Percentiles rank a stretch among this genome's conserved stretches.
phyloP scores from a whole-genome alignment of 2,888 invertebrate genomes.

The Anagyrus pseudococci region DNA sequence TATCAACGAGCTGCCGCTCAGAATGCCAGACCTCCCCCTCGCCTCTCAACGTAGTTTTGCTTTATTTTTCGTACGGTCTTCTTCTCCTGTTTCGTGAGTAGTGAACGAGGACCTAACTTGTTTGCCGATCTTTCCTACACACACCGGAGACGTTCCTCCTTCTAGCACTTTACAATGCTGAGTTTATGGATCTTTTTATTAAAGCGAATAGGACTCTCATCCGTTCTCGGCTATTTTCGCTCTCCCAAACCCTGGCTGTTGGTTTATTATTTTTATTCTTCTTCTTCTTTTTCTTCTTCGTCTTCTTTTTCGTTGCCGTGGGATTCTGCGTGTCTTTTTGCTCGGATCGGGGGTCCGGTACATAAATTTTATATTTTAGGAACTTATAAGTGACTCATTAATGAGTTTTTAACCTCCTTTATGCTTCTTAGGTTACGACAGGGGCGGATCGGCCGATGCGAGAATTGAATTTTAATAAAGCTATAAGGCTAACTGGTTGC shows the following conservation, averaged over 20 bases:
- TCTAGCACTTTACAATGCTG: conserved; percentile 29
- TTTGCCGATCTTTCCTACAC: conserved; percentile 10
- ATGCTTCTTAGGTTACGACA: background rate
- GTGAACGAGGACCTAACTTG: too few relatives aligned
- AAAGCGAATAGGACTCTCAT: conserved; percentile 5
- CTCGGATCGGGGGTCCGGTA: background rate
- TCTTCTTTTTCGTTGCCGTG: background rate
- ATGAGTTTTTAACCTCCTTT: conserved; percentile 32
- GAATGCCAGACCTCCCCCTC: conserved; percentile 7
- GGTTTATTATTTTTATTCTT: too few relatives aligned
- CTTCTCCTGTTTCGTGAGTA: background rate
- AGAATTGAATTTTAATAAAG: conserved; percentile 36
- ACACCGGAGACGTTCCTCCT: conserved; percentile 30
- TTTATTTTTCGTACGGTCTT: too few relatives aligned
- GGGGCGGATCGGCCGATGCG: background rate
- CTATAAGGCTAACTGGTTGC: background rate
- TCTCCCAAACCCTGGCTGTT: too few relatives aligned
- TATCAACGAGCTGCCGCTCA: conserved; percentile 35
- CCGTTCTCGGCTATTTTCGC: background rate
- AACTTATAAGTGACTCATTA: conserved; percentile 39
- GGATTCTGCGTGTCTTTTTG: background rate
- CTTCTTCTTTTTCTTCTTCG: too few relatives aligned
- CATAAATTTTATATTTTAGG: conserved; percentile 34
- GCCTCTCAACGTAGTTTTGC: conserved; percentile 31
- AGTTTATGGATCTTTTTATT: conserved; percentile 35